Percentiles rank a stretch among this genome's conserved stretches.
These are phyloP conservation scores for Orius laevigatus DNA, from an alignment of 1,140 invertebrate genomes.

Conservation along the genomic window DNA sequence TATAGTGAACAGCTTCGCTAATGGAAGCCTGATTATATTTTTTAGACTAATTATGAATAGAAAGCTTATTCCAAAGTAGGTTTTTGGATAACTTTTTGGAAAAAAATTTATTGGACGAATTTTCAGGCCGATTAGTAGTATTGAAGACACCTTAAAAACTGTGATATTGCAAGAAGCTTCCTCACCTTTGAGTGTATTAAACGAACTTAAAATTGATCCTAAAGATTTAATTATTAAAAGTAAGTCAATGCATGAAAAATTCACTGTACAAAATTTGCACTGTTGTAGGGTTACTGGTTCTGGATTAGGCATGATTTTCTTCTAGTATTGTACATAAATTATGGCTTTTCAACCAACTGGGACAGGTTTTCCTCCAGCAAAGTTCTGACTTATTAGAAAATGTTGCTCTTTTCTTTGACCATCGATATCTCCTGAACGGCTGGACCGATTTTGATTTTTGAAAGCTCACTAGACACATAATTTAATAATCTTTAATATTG, in stretches of 20 bases:
- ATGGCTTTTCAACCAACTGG: too few species aligned
- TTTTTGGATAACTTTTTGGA: conserved; percentile 5
- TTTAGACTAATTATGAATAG: conserved; percentile 56
- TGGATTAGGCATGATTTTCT: conserved; percentile 1
- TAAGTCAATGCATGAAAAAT: conserved; percentile 24
- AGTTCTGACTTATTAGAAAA: too few species aligned
- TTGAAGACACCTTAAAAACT: conserved; percentile 48
- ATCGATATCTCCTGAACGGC: too few species aligned
- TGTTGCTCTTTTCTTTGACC: too few species aligned
- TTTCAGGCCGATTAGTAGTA: conserved; percentile 39
- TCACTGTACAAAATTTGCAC: neutral
- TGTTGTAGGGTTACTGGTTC: neutral
- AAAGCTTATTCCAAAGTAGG: conserved; percentile 51
- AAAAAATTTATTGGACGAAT: conserved; percentile 4
- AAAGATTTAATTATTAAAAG: conserved; percentile 44
- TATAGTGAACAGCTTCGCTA: conserved; percentile 48
- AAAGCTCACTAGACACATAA: too few species aligned
- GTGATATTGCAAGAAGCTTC: conserved; percentile 47
- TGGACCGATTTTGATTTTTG: too few species aligned
- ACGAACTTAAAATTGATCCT: conserved; percentile 46
- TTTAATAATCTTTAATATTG: too few species aligned
- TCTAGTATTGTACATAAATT: conserved; percentile 8
- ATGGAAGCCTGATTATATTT: conserved; percentile 50
- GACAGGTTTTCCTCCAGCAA: too few species aligned
- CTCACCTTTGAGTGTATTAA: conserved; percentile 35